These are phyloP conservation scores for Ostrea denselamellosa DNA, from an alignment of 1,140 invertebrate genomes.

Conservation along the genomic window DNA sequence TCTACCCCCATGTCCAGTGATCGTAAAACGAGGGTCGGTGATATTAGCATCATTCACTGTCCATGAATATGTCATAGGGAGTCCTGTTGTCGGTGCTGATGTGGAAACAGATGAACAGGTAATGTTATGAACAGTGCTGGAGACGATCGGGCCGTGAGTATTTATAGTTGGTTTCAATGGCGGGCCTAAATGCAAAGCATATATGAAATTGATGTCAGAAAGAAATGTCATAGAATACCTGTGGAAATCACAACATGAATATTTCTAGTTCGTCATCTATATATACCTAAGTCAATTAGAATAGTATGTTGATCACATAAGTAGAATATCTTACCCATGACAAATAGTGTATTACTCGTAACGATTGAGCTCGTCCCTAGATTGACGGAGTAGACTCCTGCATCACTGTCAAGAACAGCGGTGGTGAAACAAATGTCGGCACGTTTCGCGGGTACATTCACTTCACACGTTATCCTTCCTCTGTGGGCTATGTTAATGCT, in stretches of 20 bases:
- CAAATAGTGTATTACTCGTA: not conserved
- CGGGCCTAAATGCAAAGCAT: not conserved
- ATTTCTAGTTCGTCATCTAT: not conserved
- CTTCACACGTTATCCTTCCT: not conserved
- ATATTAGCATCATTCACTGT: not conserved
- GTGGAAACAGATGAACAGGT: not conserved
- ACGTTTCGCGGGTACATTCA: not conserved
- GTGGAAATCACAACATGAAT: not conserved
- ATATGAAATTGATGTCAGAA: not conserved
- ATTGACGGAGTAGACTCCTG: not conserved
- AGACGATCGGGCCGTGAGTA: not conserved
- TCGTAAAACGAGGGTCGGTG: not conserved
- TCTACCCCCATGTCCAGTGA: not conserved
- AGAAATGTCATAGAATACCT: no score
- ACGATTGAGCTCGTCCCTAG: not conserved
- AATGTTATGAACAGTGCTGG: not conserved
- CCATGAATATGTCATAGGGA: not conserved
- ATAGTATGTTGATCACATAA: not conserved
- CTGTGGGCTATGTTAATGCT: not conserved
- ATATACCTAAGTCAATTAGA: not conserved
- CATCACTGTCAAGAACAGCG: not conserved
- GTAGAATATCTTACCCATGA: not conserved
- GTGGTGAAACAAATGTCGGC: not conserved
- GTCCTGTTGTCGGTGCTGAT: not conserved
- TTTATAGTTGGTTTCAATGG: slow-evolving; percentile 2